Evolutionary conservation across 1,140 invertebrate genomes (phyloP), one percentile per base, ranked within the genome.

Genomic region (Cylas formicarius): DNA sequence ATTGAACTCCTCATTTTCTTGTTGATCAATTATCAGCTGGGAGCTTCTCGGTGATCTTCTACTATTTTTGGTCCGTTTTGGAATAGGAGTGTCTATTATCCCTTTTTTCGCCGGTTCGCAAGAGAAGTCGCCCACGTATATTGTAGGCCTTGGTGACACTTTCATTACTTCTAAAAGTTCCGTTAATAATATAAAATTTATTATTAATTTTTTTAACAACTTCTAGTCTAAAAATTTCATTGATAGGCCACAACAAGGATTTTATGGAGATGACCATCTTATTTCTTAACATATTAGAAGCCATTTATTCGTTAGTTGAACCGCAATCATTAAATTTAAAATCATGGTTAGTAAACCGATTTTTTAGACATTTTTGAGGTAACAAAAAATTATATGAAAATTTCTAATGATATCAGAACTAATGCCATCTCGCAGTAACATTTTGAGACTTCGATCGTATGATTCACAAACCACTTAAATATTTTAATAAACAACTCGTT

Each of bases 71-170:
- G 18, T 14, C 11, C 32, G n/a, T 5, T 42, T 53, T 43, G 26
- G n/a, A 43, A 28, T 42, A 2, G 10, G 2, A 35, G 24, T n/a
- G 18, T 34, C 17, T 20, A 16, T 8, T 23, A 6, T 14, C 3
- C 17, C 18, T 38, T 45, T 34, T 51, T 48, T 39, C 1, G 34
- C 19, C 5, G 40, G 35, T 22, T 49, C 41, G 17, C 43, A 41
- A 14, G 52, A 44, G 36, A 45, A 61, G 31, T 63, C 58, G 1
- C 60, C 53, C 4, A 61, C 27, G 28, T 63, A 63, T 39, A 63
- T 58, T 5, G 54, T 60, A 7, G 43, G 41, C 10, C 46, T 32
- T 1, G 57, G 52, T 6, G 52, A 60, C 20, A 57, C 50, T 19
- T 44, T 20, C 10, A 49, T 36, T 7, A 39, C 23, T 41, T 58